A percentile compares a stretch with the other conserved stretches of the same genome.
phyloP scores from a whole-genome alignment of 2,797 vertebrate genomes.

The Siniperca obscura region DNA sequence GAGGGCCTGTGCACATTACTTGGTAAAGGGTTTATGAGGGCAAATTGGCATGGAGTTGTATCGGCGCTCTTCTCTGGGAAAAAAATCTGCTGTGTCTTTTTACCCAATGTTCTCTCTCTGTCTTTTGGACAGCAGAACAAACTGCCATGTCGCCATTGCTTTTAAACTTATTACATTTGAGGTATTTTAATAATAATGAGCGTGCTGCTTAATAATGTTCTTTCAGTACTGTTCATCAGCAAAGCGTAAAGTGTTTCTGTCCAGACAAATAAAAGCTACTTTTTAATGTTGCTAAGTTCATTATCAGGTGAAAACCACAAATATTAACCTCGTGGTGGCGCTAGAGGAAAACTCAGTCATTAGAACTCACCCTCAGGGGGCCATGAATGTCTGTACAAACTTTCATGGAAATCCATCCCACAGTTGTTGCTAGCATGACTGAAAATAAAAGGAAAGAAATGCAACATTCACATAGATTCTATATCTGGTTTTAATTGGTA shows the following conservation, averaged over 20 bases:
- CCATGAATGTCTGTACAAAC: not conserved
- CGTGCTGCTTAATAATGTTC: not conserved
- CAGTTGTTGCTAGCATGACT: not conserved
- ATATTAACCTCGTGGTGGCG: not conserved
- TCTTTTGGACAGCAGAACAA: constrained; percentile 22
- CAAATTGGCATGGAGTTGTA: constrained; percentile 64
- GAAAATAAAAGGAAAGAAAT: constrained; percentile 60
- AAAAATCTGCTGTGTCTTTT: constrained; percentile 42
- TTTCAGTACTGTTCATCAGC: not conserved
- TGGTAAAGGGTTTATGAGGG: constrained; percentile 71
- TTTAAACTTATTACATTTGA: constrained; percentile 6
- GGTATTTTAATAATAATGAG: constrained; percentile 20
- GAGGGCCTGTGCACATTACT: constrained; percentile 58
- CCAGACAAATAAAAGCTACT: not conserved
- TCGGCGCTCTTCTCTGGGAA: constrained; percentile 46
- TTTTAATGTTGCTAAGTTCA: not conserved
- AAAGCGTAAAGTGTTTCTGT: not conserved
- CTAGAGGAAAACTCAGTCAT: not conserved
- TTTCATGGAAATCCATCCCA: not conserved
- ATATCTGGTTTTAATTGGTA: constrained; percentile 83
- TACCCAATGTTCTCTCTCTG: constrained; percentile 7
- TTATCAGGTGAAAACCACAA: constrained; percentile 6
- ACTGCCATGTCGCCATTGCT: not conserved
- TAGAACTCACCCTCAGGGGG: not conserved
- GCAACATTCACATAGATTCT: constrained; percentile 67